Conservation (phyloP, 2,113 vertebrate species). For the Hystrix cristata region DNA sequence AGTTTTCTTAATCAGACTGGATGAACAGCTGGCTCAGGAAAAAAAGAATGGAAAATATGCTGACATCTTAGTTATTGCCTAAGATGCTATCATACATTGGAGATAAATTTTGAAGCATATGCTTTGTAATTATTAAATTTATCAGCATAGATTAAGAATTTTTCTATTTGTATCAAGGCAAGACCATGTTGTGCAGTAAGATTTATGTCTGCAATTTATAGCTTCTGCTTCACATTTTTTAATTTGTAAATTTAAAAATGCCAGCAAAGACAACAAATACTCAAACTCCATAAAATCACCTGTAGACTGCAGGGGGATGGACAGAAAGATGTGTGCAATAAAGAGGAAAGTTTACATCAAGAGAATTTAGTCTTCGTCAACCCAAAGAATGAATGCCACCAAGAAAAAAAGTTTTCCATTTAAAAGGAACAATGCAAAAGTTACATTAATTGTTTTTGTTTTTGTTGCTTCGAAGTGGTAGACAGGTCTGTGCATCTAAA, state of each 20-base stretch:
- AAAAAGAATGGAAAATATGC: not conserved
- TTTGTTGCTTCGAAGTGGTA: not conserved
- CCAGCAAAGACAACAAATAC: not conserved
- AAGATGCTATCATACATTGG: not conserved
- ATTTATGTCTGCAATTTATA: not conserved
- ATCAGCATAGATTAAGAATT: not conserved
- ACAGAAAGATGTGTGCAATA: not conserved
- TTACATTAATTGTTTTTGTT: not conserved
- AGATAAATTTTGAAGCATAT: not conserved
- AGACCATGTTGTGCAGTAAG: not conserved
- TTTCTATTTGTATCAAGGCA: not conserved
- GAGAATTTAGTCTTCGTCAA: slow-evolving; percentile 60
- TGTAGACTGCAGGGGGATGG: not conserved
- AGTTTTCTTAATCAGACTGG: not conserved
- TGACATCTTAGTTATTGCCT: not conserved
- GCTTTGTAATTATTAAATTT: not conserved
- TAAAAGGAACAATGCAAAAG: not conserved
- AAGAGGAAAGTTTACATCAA: slow-evolving; percentile 42
- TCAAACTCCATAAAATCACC: slow-evolving; percentile 26
- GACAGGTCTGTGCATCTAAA: not conserved
- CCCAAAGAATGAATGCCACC: slow-evolving; percentile 15
- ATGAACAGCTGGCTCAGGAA: not conserved
- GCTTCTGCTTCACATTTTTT: slow-evolving; percentile 11
- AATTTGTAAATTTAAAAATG: slow-evolving; percentile 31
- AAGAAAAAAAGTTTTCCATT: not conserved